Base-by-base conservation (phyloP, 2,113 vertebrate species). In the Channa maculata region DNA sequence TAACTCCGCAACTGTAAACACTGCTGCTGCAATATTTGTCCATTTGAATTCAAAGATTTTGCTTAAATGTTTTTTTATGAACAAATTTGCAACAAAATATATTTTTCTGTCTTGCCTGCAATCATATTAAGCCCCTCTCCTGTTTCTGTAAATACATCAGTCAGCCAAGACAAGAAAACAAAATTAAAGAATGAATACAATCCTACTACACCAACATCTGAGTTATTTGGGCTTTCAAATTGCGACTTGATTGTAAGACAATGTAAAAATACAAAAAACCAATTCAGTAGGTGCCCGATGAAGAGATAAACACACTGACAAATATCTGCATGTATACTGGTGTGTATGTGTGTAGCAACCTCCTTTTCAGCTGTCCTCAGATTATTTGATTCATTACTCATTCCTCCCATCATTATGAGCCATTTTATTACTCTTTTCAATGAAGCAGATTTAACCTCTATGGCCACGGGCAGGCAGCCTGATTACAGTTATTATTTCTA, bases 401-500 rank as follows among this genome's bases (percentile, higher is more conserved):
- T 79, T 88, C 63, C 76, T 76, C 64, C 76, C 67, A 66, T 86
- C 77, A 87, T 88, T 74, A 85, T 57, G 15, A 63, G 71, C 58
- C 65, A 75, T 86, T 91, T 86, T 90, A 91, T 92, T 79, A 77
- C 69, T 77, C 75, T 77, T 84, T 88, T 91, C 76, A 90, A 53
- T 91, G 70, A 85, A 68, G 71, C 79, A 68, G 55, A 65, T 88
- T 89, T 84, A 87, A 88, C 86, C 79, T 87, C 82, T 58, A 54
- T 52, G 77, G 68, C 79, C 70, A 78, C 39, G 69, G 86, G 74
- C 84, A 79, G 80, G 71, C 81, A 86, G 90, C 75, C 73, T 90
- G 92, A 94, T 94, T 92, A 90, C 75, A 87, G 88, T 89, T 89
- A 93, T 94, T 90, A 90, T 91, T 91, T 92, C 91, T 91, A 92